Evolutionary conservation across 2,113 vertebrate genomes (phyloP).

Genomic region (Pituophis catenifer): DNA sequence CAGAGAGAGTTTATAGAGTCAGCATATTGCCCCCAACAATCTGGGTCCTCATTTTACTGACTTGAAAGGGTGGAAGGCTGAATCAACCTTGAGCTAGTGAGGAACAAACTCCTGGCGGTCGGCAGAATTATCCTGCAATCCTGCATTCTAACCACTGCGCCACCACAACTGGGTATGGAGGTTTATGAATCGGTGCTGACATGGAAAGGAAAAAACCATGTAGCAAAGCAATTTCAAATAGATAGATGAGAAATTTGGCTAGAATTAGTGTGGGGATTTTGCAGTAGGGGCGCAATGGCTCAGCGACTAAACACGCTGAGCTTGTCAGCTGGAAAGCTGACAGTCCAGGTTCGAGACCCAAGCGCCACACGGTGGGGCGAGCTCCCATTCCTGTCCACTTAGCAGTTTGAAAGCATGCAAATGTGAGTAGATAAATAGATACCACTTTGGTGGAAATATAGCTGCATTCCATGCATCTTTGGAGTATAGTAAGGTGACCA

Average conservation of each 20-base stretch:
- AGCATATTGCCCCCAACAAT: not conserved
- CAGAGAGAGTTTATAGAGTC: not conserved
- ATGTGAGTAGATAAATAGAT: no score
- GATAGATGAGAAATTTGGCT: not conserved
- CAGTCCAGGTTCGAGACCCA: not conserved
- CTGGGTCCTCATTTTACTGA: not conserved
- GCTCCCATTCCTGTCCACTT: not conserved
- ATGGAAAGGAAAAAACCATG: not conserved
- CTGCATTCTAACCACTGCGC: not conserved
- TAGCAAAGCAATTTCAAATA: not conserved
- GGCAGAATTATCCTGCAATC: not conserved
- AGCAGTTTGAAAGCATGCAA: no score
- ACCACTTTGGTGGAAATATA: no score
- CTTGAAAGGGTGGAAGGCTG: not conserved
- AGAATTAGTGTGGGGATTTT: not conserved
- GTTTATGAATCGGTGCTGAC: not conserved
- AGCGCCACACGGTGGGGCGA: not conserved
- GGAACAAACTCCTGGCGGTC: not conserved
- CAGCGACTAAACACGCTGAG: not conserved
- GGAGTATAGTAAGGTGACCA: no score
- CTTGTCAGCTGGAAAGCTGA: not conserved
- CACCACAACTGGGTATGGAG: not conserved
- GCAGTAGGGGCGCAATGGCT: not conserved
- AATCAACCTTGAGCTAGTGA: not conserved
- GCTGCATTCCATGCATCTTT: no score